Evolutionary conservation across 2,797 vertebrate genomes (phyloP), one percentile per base, ranked within the genome.

Genomic region (Sebastes matsubarae): DNA sequence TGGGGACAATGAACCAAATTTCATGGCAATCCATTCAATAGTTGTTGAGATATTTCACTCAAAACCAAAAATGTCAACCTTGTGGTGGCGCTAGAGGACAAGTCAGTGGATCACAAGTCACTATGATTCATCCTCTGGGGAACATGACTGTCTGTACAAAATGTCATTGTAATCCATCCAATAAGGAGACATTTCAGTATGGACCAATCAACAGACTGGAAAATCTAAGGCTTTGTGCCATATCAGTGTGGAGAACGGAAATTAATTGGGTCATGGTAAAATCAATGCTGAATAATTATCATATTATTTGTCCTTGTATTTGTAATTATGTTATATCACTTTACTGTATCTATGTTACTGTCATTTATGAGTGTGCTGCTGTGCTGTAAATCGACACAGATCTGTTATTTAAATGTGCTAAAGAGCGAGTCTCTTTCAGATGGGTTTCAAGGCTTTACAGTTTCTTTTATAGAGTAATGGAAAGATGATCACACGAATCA

Each of bases 381-480:
- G 16, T 27, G 65, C 70, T 32, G 68, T 75, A 32, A 60, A 58
- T 58, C 22, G 68, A 88, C 79, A 78, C 75, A 50, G 60, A 69
- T 72, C 71, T 85, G 70, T 64, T 20, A 81, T 83, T 80, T 54
- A 72, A 80, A 80, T 55, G 74, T 69, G 74, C 68, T 61, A 38
- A 59, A 74, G 64, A 84, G 84, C 57, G 50, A 46, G 75, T 71
- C 61, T 84, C 79, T 63, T 52, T 81, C 13, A 65, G 60, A 78
- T 58, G 22, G 68, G 70, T 84, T 84, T 87, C 73, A 75, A 66
- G 81, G 74, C 80, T 86, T 90, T 80, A 85, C 86, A 70, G 66
- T 85, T 82, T 86, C 73, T 87, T 92, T 93, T 83, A 92, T 90
- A 46, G 88, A 88, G 91, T 89, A 87, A 93, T 93, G 89, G 91